Evolutionary conservation across 2,888 invertebrate genomes (phyloP).

Genomic region (Uloborus plumipes): DNA sequence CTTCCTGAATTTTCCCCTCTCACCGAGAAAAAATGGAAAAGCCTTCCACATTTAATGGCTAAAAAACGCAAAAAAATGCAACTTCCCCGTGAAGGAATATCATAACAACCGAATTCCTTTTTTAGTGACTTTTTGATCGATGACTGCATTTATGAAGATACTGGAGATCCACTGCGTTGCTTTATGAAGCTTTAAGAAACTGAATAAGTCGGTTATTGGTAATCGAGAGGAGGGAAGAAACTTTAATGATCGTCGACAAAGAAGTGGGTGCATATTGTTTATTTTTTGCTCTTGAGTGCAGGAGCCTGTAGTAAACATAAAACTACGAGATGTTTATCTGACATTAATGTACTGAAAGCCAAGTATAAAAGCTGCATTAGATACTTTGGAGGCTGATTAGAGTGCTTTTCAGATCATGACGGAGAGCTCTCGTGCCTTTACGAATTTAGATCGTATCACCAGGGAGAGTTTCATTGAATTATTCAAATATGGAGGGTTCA

Average conservation of each 20-base stretch:
- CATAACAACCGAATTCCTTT: slow-evolving; percentile 17
- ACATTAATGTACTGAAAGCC: slow-evolving; percentile 22
- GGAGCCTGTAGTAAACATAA: slow-evolving; percentile 17
- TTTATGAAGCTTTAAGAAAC: slow-evolving; percentile 40
- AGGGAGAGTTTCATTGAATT: too few relatives aligned
- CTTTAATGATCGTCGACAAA: slow-evolving; percentile 54
- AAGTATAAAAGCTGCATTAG: slow-evolving; percentile 18
- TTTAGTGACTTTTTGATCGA: slow-evolving; percentile 42
- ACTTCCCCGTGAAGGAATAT: slow-evolving; percentile 18
- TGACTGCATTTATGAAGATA: slow-evolving; percentile 53
- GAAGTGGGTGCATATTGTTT: slow-evolving; percentile 28
- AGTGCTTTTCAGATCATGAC: background rate
- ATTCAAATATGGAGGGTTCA: too few relatives aligned
- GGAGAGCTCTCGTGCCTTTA: background rate
- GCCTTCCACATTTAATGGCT: slow-evolving; percentile 35
- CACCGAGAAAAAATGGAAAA: background rate
- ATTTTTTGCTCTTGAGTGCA: background rate
- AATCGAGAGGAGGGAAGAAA: slow-evolving; percentile 36
- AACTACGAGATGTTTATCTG: slow-evolving; percentile 35
- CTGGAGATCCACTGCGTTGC: slow-evolving; percentile 26
- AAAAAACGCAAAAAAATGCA: slow-evolving; percentile 45
- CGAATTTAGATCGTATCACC: too few relatives aligned
- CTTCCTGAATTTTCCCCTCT: slow-evolving; percentile 15
- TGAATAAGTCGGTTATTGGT: slow-evolving; percentile 56
- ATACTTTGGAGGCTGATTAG: background rate